Percentiles rank a stretch among this genome's conserved stretches.
phyloP scores from a whole-genome alignment of 2,113 vertebrate genomes.

The Abramis brama region DNA sequence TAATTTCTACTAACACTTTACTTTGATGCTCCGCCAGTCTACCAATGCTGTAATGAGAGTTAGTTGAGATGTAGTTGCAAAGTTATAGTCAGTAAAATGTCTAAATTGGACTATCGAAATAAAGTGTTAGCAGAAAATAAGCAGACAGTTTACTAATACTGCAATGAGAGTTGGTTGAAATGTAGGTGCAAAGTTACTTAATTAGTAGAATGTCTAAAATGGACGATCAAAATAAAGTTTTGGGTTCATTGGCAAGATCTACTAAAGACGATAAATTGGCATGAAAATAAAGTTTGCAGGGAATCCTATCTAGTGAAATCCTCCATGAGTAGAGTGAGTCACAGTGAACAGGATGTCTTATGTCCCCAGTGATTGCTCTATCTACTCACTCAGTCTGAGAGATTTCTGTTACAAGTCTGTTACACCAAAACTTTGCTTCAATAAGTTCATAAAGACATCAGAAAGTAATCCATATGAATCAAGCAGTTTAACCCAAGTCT shows the following conservation, averaged over 20 bases:
- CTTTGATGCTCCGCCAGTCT: too few species aligned
- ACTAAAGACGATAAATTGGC: neutral
- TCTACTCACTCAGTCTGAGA: neutral
- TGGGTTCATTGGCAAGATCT: neutral
- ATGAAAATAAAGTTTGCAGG: neutral
- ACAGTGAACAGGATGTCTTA: constrained; percentile 1
- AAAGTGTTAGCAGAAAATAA: too few species aligned
- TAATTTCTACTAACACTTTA: too few species aligned
- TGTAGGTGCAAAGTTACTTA: too few species aligned
- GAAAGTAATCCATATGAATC: neutral
- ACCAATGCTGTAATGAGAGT: too few species aligned
- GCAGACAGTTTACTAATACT: too few species aligned
- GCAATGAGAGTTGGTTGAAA: too few species aligned
- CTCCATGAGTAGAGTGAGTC: constrained; percentile 23
- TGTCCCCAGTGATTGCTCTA: neutral
- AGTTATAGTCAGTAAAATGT: too few species aligned
- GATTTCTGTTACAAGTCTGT: too few species aligned
- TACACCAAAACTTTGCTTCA: neutral
- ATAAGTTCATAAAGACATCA: neutral
- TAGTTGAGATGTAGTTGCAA: too few species aligned
- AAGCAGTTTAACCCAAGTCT: neutral
- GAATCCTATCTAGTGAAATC: neutral
- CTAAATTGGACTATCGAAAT: too few species aligned
- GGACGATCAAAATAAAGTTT: neutral
- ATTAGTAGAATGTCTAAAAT: too few species aligned